These are phyloP conservation scores for Enteromius mattozi DNA, from an alignment of 2,797 vertebrate genomes.

Conservation along the genomic window DNA sequence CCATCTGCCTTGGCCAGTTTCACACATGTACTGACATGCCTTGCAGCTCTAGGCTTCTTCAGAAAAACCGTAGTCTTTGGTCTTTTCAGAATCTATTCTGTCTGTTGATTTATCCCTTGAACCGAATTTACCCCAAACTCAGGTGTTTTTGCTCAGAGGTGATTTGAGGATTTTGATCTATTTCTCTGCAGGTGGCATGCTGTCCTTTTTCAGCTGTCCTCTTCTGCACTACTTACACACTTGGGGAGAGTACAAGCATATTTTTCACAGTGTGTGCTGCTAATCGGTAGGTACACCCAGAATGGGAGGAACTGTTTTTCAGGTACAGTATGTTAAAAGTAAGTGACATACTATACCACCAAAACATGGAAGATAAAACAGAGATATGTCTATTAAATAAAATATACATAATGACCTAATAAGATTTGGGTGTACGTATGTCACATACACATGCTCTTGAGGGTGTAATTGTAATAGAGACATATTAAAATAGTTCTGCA, in stretches of 20 bases:
- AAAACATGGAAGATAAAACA: not conserved
- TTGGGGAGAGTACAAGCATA: not conserved
- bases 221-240: slow-evolving; percentile 8
- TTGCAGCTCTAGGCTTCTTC: not conserved
- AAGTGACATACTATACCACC: not conserved
- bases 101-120: not conserved
- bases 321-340: slow-evolving; percentile 21
- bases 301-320: not conserved
- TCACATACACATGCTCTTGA: not conserved
- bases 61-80: not conserved
- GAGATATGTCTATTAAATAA: not conserved
- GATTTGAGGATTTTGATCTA: not conserved
- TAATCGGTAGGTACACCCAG: slow-evolving; percentile 8
- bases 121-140: not conserved
- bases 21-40: not conserved
- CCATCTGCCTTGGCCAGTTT: not conserved
- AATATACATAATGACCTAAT: not conserved
- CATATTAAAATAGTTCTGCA: slow-evolving; percentile 5
- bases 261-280: not conserved
- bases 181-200: not conserved
- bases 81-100: not conserved
- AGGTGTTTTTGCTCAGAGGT: not conserved
- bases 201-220: slow-evolving; percentile 29
- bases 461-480: slow-evolving; percentile 14
- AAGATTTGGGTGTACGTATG: not conserved